These are phyloP conservation scores for Ophioderma brevispina DNA, from an alignment of 35 echinoderm and acorn worm genomes.

Conservation along the genomic window DNA sequence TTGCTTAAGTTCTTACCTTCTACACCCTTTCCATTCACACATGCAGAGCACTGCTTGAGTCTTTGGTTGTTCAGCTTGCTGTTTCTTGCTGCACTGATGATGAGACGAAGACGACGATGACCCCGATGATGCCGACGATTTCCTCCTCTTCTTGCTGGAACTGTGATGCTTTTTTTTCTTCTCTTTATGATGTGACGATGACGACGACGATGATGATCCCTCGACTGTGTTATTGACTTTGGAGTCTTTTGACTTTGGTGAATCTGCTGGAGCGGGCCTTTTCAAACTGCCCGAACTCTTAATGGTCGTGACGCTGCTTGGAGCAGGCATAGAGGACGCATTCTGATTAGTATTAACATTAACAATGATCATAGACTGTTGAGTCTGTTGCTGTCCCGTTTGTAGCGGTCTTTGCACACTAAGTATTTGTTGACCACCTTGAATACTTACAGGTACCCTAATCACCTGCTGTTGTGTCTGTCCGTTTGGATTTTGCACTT, in stretches of 20 bases:
- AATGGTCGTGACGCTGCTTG: slow-evolving; percentile 6
- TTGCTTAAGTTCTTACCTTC: slow-evolving; percentile 63
- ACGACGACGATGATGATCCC: background rate
- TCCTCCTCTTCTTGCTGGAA: slow-evolving; percentile 68
- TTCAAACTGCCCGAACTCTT: slow-evolving; percentile 7
- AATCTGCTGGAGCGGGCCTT: slow-evolving; percentile 10
- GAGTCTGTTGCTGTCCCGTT: background rate
- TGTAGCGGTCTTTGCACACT: background rate
- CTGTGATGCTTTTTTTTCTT: background rate
- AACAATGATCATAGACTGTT: background rate
- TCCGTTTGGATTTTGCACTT: background rate
- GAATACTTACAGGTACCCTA: background rate
- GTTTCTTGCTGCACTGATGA: slow-evolving; percentile 38
- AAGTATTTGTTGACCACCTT: background rate
- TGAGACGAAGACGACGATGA: slow-evolving; percentile 35
- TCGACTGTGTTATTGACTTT: background rate
- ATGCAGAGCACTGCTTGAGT: slow-evolving; percentile 46
- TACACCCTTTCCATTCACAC: slow-evolving; percentile 91
- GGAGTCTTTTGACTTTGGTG: background rate
- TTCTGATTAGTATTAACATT: background rate
- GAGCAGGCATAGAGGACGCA: background rate
- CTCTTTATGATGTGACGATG: slow-evolving; percentile 15
- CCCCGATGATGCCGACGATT: slow-evolving; percentile 82
- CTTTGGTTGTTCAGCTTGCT: slow-evolving; percentile 9
- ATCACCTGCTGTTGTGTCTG: background rate